phyloP scores from a whole-genome alignment of 2,797 vertebrate genomes.

The Gymnopithys bicolor region DNA sequence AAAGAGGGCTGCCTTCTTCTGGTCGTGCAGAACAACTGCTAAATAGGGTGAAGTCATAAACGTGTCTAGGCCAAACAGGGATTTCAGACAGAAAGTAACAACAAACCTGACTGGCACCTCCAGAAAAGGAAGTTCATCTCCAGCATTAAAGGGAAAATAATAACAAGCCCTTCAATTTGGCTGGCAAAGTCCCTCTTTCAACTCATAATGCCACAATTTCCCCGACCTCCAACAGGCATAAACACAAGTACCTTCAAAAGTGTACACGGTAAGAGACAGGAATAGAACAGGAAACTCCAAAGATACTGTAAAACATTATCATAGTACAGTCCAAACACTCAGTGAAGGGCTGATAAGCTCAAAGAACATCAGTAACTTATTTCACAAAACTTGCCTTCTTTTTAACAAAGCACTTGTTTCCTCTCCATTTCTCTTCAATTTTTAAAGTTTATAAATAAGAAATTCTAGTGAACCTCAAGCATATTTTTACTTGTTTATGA shows the following conservation, averaged over 20 bases:
- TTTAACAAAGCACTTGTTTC: not conserved
- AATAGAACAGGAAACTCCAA: not conserved
- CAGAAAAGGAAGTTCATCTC: not conserved
- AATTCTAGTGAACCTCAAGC: not conserved
- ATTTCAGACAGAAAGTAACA: not conserved
- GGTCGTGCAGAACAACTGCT: accelerated
- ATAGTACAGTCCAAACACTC: not conserved
- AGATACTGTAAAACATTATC: not conserved
- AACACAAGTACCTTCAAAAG: not conserved
- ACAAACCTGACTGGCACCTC: not conserved
- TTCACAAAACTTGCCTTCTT: not conserved
- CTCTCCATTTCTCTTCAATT: not conserved
- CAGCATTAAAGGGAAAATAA: not conserved
- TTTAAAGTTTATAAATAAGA: not conserved
- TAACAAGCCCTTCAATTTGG: not conserved
- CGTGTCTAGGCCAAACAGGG: not conserved
- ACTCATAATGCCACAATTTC: not conserved
- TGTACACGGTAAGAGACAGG: not conserved
- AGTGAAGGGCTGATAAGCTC: not conserved
- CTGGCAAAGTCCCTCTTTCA: not conserved
- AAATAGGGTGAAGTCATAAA: not conserved
- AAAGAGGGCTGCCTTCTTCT: not conserved
- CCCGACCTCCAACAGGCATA: not conserved
- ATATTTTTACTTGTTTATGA: not conserved
- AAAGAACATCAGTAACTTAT: not conserved